phyloP scores from a whole-genome alignment of 1,140 invertebrate species.

The Aporrectodea caliginosa region DNA sequence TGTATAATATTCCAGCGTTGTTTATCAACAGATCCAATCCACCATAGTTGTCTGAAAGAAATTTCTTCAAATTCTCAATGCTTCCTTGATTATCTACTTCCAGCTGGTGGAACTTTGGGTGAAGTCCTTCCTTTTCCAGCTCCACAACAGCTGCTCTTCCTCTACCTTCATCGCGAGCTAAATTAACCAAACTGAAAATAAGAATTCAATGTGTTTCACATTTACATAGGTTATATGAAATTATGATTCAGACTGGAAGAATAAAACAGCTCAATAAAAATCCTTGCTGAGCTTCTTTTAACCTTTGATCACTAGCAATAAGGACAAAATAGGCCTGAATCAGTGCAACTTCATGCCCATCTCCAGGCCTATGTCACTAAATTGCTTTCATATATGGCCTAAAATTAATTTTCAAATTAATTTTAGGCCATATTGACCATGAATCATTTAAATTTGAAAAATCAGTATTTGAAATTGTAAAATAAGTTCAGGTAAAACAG shows the following conservation, averaged over 20 bases:
- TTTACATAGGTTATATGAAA: background rate
- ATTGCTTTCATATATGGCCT: too few species aligned
- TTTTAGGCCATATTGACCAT: too few species aligned
- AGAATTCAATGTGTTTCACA: background rate
- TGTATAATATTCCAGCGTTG: conserved; percentile 78
- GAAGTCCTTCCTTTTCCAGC: conserved; percentile 58
- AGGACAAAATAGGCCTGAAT: too few species aligned
- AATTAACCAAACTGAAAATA: conserved; percentile 24
- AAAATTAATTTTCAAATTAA: too few species aligned
- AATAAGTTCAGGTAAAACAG: too few species aligned
- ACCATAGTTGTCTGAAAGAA: conserved; percentile 64
- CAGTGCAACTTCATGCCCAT: too few species aligned
- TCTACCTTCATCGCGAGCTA: conserved; percentile 59
- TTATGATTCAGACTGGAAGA: background rate
- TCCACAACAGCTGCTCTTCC: conserved; percentile 62
- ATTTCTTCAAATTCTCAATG: conserved; percentile 61
- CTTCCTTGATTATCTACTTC: conserved; percentile 65
- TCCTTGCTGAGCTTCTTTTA: background rate
- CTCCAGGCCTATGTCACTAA: too few species aligned
- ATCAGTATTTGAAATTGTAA: too few species aligned
- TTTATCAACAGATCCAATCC: conserved; percentile 77
- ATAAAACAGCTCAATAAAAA: background rate
- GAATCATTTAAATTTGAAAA: too few species aligned
- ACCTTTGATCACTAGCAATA: too few species aligned
- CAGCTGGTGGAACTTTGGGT: conserved; percentile 65